Percentiles rank a stretch among this genome's conserved stretches.
phyloP scores from a whole-genome alignment of 2,888 invertebrate species.

The Tenthredo distinguenda region DNA sequence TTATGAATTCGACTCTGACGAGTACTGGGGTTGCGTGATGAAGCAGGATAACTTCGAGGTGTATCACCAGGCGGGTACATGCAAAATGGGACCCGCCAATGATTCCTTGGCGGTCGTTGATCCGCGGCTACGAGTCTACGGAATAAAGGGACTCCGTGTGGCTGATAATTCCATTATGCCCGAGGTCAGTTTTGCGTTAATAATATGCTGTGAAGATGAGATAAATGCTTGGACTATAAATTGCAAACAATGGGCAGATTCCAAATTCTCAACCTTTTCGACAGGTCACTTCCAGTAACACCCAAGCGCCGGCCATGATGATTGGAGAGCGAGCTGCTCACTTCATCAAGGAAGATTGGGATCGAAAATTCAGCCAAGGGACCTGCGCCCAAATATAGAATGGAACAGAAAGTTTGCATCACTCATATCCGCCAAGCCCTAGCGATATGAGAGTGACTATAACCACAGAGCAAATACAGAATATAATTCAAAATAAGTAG shows the following conservation, averaged over 20 bases:
- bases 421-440: too few species aligned
- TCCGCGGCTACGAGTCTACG: slow-evolving; percentile 60
- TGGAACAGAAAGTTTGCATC: not conserved
- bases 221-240: not conserved
- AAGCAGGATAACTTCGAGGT: slow-evolving; percentile 86
- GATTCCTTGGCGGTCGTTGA: slow-evolving; percentile 89
- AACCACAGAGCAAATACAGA: too few species aligned
- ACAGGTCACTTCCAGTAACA: slow-evolving; percentile 2
- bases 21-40: slow-evolving; percentile 87
- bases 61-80: slow-evolving; percentile 90
- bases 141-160: not conserved
- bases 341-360: slow-evolving; percentile 12
- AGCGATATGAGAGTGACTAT: too few species aligned
- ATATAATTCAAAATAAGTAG: too few species aligned
- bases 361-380: not conserved
- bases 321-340: not conserved
- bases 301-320: not conserved
- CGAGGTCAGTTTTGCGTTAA: not conserved
- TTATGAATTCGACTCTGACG: slow-evolving; percentile 78
- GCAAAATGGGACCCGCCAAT: slow-evolving; percentile 87
- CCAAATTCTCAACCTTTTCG: not conserved
- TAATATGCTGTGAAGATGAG: not conserved
- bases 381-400: not conserved
- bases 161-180: slow-evolving; percentile 62
- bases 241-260: not conserved